Evolutionary conservation across 2,888 invertebrate genomes (phyloP).

Genomic region (Hyalella azteca): DNA sequence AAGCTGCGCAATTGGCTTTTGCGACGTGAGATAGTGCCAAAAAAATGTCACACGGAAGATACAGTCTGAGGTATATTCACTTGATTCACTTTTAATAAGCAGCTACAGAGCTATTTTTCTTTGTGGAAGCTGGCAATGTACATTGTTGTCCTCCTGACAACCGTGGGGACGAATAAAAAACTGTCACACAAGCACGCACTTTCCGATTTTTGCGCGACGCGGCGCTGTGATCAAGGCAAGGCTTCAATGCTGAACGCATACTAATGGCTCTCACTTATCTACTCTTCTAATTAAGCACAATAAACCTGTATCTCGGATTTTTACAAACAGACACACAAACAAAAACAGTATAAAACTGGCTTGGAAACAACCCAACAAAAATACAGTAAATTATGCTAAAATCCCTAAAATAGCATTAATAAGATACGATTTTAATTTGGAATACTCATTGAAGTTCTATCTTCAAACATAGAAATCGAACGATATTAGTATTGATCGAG

Average conservation of each 20-base stretch:
- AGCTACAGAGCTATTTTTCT: conserved; percentile 29
- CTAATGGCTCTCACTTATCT: background rate
- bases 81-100: conserved; percentile 30
- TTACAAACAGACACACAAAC: too few relatives aligned
- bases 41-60: conserved; percentile 30
- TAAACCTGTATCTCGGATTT: too few relatives aligned
- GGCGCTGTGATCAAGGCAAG: conserved; percentile 14
- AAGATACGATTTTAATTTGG: too few relatives aligned
- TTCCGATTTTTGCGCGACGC: background rate
- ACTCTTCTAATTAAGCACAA: too few relatives aligned
- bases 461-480: too few relatives aligned
- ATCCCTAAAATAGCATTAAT: too few relatives aligned
- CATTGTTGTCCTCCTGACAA: conserved; percentile 20
- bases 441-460: too few relatives aligned
- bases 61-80: conserved; percentile 5
- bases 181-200: background rate
- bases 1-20: conserved; percentile 27
- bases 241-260: conserved; percentile 3
- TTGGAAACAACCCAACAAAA: too few relatives aligned
- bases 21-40: conserved; percentile 23
- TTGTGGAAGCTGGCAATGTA: conserved; percentile 5
- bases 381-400: too few relatives aligned
- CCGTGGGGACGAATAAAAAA: background rate
- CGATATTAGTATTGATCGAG: too few relatives aligned
- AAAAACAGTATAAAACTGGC: too few relatives aligned